Percentiles rank a stretch among this genome's conserved stretches.
Conservation (phyloP, 1,140 invertebrate species). For the Aporrectodea caliginosa region DNA sequence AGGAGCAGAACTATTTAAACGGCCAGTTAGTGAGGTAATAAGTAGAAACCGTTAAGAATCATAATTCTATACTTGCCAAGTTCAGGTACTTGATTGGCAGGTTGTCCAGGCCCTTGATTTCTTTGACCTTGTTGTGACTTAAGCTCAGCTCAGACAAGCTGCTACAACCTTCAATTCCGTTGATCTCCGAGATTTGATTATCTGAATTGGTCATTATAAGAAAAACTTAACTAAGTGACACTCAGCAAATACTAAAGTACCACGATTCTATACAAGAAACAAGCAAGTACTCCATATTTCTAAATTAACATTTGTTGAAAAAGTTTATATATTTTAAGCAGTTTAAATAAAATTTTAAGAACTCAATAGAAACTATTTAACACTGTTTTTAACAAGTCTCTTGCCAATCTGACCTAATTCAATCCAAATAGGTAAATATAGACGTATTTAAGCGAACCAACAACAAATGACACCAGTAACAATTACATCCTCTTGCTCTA, state of each 20-base stretch:
- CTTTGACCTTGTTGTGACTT: slow-evolving; percentile 50
- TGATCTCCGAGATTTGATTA: slow-evolving; percentile 48
- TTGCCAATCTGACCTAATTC: too few relatives aligned
- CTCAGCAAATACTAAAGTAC: neutral
- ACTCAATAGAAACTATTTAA: neutral
- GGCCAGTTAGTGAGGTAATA: too few relatives aligned
- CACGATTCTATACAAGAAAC: neutral
- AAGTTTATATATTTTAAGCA: neutral
- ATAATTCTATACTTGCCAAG: slow-evolving; percentile 41
- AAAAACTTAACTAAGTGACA: slow-evolving; percentile 28
- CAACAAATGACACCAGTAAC: too few relatives aligned
- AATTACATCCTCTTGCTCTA: too few relatives aligned
- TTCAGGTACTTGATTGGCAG: slow-evolving; percentile 50
- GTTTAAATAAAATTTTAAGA: neutral
- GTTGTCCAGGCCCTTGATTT: slow-evolving; percentile 46
- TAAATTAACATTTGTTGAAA: neutral
- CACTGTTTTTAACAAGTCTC: too few relatives aligned
- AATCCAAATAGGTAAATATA: too few relatives aligned
- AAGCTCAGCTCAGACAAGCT: slow-evolving; percentile 47
- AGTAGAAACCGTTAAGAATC: too few relatives aligned
- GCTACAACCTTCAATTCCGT: slow-evolving; percentile 45
- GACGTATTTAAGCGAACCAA: too few relatives aligned
- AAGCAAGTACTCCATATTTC: neutral
- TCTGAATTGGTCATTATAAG: too few relatives aligned
- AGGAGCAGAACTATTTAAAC: too few relatives aligned